Conservation (phyloP, 2,797 vertebrate genomes). For the Distichodus sexfasciatus region DNA sequence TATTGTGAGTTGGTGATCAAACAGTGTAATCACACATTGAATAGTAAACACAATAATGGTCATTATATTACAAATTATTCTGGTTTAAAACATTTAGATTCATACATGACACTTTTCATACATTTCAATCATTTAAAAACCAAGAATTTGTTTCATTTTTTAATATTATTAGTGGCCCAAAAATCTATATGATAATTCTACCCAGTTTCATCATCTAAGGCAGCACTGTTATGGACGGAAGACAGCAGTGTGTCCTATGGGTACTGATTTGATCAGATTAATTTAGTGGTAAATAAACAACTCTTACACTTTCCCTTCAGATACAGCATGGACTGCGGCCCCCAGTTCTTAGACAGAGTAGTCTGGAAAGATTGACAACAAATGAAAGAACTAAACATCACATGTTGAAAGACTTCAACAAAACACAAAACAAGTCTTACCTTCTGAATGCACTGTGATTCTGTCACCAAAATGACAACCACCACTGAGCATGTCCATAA, state of each 20-base stretch:
- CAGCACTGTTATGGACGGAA: no score
- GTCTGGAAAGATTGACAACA: slow-evolving; percentile 26
- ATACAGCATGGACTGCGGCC: slow-evolving; percentile 80
- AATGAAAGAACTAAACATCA: background rate
- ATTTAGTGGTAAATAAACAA: background rate
- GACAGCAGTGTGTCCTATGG: background rate
- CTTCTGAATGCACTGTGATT: slow-evolving; percentile 63
- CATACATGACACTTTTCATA: no score
- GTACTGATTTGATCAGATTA: background rate
- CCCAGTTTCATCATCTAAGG: no score
- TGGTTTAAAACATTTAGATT: no score
- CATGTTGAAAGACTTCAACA: background rate
- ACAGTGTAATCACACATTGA: no score
- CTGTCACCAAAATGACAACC: slow-evolving; percentile 56
- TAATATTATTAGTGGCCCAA: no score
- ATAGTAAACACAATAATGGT: no score
- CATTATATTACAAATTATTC: no score
- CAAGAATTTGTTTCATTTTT: no score
- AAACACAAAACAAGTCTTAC: slow-evolving; percentile 50
- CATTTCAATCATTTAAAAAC: no score
- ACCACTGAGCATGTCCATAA: slow-evolving; percentile 61
- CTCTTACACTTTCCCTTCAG: slow-evolving; percentile 77
- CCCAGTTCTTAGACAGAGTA: slow-evolving; percentile 71
- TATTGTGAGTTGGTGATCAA: no score
- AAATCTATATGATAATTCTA: no score